Conservation (phyloP, 92 coral and sea anemone species). For the Virgularia gustaviana region DNA sequence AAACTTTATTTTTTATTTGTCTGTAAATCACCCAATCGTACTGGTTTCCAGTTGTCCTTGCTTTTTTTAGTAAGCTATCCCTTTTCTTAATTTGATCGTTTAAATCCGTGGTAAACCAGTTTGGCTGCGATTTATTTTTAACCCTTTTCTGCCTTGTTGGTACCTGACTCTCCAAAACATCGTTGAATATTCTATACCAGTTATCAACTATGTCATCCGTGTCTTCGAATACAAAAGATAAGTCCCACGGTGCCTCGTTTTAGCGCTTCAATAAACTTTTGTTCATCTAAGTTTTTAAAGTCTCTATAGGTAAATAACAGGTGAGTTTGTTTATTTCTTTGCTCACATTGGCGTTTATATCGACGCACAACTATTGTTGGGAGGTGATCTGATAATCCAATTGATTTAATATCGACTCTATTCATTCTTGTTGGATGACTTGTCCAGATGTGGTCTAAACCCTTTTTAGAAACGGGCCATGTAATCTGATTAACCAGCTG, state of each 20-base stretch:
- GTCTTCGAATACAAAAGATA: slow-evolving; percentile 3
- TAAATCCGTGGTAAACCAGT: slow-evolving; percentile 20
- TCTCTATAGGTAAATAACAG: neutral
- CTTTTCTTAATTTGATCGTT: slow-evolving; percentile 7
- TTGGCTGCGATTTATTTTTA: slow-evolving; percentile 8
- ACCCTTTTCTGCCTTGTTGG: neutral
- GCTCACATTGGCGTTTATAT: neutral
- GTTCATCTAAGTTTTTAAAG: too few relatives aligned
- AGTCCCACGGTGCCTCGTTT: neutral
- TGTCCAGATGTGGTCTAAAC: too few relatives aligned
- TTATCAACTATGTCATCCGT: neutral
- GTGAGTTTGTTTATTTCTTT: neutral
- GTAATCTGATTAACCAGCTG: neutral
- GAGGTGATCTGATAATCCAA: neutral
- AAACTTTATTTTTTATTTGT: neutral
- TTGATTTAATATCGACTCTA: neutral
- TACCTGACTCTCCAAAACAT: neutral
- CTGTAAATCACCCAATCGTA: slow-evolving; percentile 9
- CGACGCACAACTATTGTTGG: slow-evolving; percentile 1
- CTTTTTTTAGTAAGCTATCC: slow-evolving; percentile 9
- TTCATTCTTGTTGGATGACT: neutral
- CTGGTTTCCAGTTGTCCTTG: neutral
- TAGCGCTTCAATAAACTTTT: too few relatives aligned
- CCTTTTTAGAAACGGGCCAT: neutral
- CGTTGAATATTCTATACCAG: neutral